phyloP scores from a whole-genome alignment of 2,888 invertebrate genomes.

The Disparrhopalites patrizii region DNA sequence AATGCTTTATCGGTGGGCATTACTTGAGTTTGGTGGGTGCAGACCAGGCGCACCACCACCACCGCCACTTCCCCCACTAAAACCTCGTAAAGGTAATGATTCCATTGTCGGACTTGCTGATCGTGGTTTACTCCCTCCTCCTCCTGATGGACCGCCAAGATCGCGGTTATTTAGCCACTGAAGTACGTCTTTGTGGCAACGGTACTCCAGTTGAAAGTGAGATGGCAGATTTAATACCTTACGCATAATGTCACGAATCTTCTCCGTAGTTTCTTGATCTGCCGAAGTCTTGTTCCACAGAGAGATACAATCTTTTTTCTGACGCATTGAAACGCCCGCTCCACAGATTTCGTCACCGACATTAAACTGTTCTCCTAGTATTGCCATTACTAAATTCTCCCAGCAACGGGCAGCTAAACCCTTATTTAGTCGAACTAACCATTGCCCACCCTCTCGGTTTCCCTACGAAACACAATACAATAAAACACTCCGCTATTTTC shows the following conservation, averaged over 20 bases:
- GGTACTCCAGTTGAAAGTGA: constrained; percentile 89
- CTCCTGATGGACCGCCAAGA: constrained; percentile 12
- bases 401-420: constrained; percentile 90
- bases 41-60: constrained; percentile 28
- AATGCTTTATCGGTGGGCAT: constrained; percentile 25
- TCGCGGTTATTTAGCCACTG: constrained; percentile 45
- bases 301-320: constrained; percentile 88
- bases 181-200: constrained; percentile 53
- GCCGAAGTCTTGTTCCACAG: constrained; percentile 96
- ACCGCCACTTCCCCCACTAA: constrained; percentile 15
- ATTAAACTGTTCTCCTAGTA: constrained; percentile 98
- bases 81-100: constrained; percentile 19
- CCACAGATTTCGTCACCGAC: constrained; percentile 98
- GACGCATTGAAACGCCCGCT: constrained; percentile 54
- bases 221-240: constrained; percentile 91
- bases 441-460: constrained; percentile 95
- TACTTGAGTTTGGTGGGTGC: constrained; percentile 14
- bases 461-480: constrained; percentile 29
- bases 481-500: not conserved
- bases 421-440: constrained; percentile 93
- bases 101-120: constrained; percentile 24
- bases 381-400: constrained; percentile 98
- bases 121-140: constrained; percentile 20
- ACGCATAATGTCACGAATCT: constrained; percentile 91
- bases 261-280: constrained; percentile 78